Evolutionary conservation across 1,140 invertebrate genomes (phyloP), one percentile per base, ranked within the genome.

Genomic region (Lepidostoma basale): DNA sequence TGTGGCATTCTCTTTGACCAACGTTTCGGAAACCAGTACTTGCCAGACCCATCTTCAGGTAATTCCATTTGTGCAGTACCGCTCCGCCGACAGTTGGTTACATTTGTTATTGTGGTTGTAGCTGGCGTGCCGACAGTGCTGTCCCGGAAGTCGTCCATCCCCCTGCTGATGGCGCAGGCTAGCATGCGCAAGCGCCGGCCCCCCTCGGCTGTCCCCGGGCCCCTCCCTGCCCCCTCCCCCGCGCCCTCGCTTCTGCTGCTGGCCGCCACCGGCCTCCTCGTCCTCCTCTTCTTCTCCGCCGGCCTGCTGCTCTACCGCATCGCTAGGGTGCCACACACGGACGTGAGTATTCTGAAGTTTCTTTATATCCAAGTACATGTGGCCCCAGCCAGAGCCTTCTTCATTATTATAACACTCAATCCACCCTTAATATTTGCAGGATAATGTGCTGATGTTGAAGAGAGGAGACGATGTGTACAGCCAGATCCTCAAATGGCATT

Each of bases 401-500:
- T 12, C 10, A 36, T 36, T 36, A 36, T 36, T 36, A 2, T 9
- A 12, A 12, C 5, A 36, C 5, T 12, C 2, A 12, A 3, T 2
- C 33, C 33, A 36, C 2, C 1, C 14, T 9, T 36, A 36, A 36
- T 36, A 36, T 36, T 74, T 75, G 26, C 59, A 76, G 70, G 67
- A 76, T 47, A 73, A 74, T 60, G 45, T 72, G 14, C 73, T 75
- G 69, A 40, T 75, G 23, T 56, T 76, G 42, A 68, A 74, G 44
- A 74, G 80, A 8, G 84, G 84, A 62, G 81, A 84, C 67, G 83
- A 87, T 74, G 75, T 88, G 70, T 87, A 88, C 75, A 80, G 81
- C 67, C 85, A 87, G 76, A 74, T 88, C 62, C 77, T 87, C 47
- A 78, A 84, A 28, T 86, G 85, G 84, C 85, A 87, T 45, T 80